phyloP scores from a whole-genome alignment of 2,797 vertebrate genomes.

The Mus minutoides region DNA sequence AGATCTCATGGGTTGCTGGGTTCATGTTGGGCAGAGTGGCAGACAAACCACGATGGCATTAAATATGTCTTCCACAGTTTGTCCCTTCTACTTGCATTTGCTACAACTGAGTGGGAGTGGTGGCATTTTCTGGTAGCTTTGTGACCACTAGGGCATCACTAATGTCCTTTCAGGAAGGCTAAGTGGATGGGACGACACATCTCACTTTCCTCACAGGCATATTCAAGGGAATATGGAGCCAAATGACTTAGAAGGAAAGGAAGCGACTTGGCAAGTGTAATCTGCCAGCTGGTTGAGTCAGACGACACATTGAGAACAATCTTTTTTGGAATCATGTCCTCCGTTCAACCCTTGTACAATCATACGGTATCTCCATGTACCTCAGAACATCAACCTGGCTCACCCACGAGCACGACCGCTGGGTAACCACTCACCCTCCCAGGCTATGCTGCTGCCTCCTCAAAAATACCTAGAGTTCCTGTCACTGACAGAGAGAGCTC shows the following conservation, averaged over 20 bases:
- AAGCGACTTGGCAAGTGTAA: constrained; percentile 73
- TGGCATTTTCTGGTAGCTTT: not conserved
- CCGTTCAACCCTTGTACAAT: constrained; percentile 71
- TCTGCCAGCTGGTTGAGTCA: constrained; percentile 79
- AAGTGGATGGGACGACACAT: constrained; percentile 3
- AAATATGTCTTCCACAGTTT: not conserved
- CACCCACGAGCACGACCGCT: not conserved
- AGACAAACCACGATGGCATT: not conserved
- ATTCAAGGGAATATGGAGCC: constrained; percentile 63
- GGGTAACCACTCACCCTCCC: not conserved
- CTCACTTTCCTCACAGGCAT: constrained; percentile 38
- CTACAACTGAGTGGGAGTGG: not conserved
- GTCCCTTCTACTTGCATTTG: constrained; percentile 17
- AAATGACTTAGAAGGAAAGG: constrained; percentile 76
- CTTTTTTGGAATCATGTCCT: constrained; percentile 79
- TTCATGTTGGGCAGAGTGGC: not conserved
- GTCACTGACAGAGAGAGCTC: constrained; percentile 50
- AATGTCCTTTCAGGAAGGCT: constrained; percentile 40
- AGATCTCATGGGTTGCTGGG: not conserved
- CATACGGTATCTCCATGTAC: not conserved
- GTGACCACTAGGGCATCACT: constrained; percentile 25
- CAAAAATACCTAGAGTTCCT: constrained; percentile 9
- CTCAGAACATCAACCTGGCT: constrained; percentile 41
- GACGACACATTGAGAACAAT: constrained; percentile 79
- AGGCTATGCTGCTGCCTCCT: not conserved